A percentile compares a stretch with the other conserved stretches of the same genome.
phyloP scores from a whole-genome alignment of 2,888 invertebrate genomes.

The Pomacea canaliculata region DNA sequence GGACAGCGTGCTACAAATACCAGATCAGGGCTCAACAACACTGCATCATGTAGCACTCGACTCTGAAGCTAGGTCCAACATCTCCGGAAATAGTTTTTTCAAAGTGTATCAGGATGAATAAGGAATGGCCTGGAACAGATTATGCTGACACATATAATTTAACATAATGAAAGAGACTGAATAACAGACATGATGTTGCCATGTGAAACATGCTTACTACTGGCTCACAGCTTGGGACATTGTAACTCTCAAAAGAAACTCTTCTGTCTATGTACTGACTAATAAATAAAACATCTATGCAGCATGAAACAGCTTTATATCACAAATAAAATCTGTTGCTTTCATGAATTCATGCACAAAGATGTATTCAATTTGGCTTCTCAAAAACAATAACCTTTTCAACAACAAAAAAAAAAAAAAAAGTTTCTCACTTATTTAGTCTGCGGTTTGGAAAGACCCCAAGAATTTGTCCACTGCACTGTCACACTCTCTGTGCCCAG shows the following conservation, averaged over 20 bases:
- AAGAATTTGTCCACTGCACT: conserved; percentile 46
- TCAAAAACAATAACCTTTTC: no score
- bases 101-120: conserved; percentile 48
- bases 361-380: not conserved
- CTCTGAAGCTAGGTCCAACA: conserved; percentile 39
- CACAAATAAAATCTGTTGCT: not conserved
- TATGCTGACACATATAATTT: not conserved
- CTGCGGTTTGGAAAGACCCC: conserved; percentile 46
- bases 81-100: conserved; percentile 55
- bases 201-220: no score
- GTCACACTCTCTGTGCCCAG: conserved; percentile 46
- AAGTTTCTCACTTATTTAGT: conserved; percentile 46
- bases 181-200: no score
- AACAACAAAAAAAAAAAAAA: not conserved
- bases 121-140: conserved; percentile 50
- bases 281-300: no score
- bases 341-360: not conserved
- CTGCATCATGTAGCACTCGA: conserved; percentile 19
- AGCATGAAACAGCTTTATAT: not conserved
- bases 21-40: no score
- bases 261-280: no score
- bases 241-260: no score
- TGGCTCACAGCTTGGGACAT: no score
- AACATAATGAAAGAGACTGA: no score
- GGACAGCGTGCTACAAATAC: no score